Evolutionary conservation across 2,797 vertebrate genomes (phyloP), one percentile per base, ranked within the genome.

Genomic region (Rhinoraja longicauda): DNA sequence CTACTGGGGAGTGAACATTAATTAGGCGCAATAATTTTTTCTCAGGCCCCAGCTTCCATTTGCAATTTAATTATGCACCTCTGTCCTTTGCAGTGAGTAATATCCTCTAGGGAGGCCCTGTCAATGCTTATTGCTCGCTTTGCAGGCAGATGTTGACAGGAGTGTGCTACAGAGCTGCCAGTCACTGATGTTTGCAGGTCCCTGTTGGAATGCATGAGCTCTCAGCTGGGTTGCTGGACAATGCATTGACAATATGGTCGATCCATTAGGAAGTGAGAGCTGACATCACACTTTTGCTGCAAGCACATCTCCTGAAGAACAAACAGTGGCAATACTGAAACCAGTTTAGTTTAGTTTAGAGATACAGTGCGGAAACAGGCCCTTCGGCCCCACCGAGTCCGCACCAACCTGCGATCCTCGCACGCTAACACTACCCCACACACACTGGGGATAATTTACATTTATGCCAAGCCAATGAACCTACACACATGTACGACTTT

Each of bases 51-150:
- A 32, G 62, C n/a, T 32, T 6, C 82, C 82, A n/a, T 26, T 86
- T 29, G 6, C 62, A 21, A 67, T 88, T 32, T 88, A 88, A 88
- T 67, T 36, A 15, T 36, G 62, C n/a, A 64, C n/a, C 64, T 62
- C n/a, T 62, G 15, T 88, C 84, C 62, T 67, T 88, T n/a, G 64
- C 59, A 36, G 84, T 36, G n/a, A 88, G 84, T 88, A 67, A 67
- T 67, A 88, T 88, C 17, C 84, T 64, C 84, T 21, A 36, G 84
- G 84, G 59, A 88, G 59, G 7, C n/a, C n/a, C 19, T 67, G 59
- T 67, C n/a, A 8, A 36, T 88, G n/a, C 17, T 64, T 6, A 9
- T 88, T 88, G 84, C 84, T 19, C 10, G n/a, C n/a, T 64, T 67
- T 67, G 29, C 62, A 36, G 59, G 1, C n/a, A 67, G 62, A 67